Evolutionary conservation across 2,113 vertebrate genomes (phyloP).

Genomic region (Girardinichthys multiradiatus): DNA sequence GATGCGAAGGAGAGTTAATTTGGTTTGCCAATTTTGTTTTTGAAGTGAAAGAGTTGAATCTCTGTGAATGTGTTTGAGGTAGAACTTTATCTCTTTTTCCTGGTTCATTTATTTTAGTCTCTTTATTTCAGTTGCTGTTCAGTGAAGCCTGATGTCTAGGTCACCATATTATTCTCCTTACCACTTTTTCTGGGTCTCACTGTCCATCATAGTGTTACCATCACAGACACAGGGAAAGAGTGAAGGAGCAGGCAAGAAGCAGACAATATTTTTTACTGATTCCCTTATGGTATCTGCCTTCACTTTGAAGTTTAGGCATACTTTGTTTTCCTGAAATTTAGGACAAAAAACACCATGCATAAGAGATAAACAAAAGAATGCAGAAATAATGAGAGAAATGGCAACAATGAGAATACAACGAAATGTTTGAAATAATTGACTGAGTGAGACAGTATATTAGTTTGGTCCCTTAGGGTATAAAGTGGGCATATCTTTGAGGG

Average conservation of each 20-base stretch:
- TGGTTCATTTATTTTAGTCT: constrained; percentile 14
- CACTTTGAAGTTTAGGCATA: background rate
- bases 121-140: constrained; percentile 26
- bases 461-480: background rate
- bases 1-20: constrained; percentile 10
- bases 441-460: background rate
- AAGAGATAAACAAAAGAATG: background rate
- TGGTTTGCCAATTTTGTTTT: constrained; percentile 19
- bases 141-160: constrained; percentile 35
- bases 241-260: background rate
- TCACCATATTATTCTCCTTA: constrained; percentile 18
- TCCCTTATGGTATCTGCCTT: constrained; percentile 9
- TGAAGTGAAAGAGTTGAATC: constrained; percentile 2
- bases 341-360: constrained; percentile 5
- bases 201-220: constrained; percentile 13
- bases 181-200: background rate
- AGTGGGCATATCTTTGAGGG: background rate
- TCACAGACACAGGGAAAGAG: background rate
- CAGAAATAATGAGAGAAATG: constrained; percentile 1
- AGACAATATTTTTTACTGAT: background rate
- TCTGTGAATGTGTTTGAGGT: constrained; percentile 2
- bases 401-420: background rate
- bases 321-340: constrained; percentile 18
- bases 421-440: background rate
- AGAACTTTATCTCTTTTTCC: constrained; percentile 7